Conservation (phyloP, 1,140 invertebrate genomes). For the Asobara japonica region DNA sequence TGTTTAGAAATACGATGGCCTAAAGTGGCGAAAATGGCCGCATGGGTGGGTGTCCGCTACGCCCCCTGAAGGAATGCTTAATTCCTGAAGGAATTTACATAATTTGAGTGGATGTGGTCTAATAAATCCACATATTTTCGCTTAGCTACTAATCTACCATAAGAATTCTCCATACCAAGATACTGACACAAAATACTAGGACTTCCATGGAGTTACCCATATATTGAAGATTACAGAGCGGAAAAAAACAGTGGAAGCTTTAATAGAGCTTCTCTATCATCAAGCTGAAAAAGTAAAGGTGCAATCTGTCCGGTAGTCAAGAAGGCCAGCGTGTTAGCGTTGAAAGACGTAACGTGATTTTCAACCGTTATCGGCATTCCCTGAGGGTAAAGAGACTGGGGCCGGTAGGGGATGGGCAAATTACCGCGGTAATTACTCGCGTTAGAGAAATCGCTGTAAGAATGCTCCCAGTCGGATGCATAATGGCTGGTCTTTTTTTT, state of each 20-base stretch:
- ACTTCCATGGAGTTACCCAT: too few species aligned
- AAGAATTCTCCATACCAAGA: too few species aligned
- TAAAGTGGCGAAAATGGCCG: too few species aligned
- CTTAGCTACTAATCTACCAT: too few species aligned
- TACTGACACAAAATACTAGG: too few species aligned
- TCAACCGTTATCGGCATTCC: neutral
- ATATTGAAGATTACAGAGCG: neutral
- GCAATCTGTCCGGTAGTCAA: neutral
- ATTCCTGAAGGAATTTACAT: too few species aligned
- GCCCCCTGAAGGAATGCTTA: too few species aligned
- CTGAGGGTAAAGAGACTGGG: neutral
- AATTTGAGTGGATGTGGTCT: too few species aligned
- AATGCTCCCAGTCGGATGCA: neutral
- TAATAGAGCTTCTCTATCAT: neutral
- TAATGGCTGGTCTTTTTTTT: conserved; percentile 2
- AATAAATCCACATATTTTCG: too few species aligned
- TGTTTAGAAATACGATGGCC: too few species aligned
- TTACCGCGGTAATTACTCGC: conserved; percentile 7
- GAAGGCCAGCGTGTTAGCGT: neutral
- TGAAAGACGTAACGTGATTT: conserved; percentile 12
- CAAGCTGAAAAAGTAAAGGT: neutral
- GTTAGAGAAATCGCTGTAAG: conserved; percentile 10
- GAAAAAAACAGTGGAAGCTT: neutral
- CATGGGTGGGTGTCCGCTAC: too few species aligned
- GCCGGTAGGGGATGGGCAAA: neutral